A percentile compares a stretch with the other conserved stretches of the same genome.
Evolutionary conservation across 1,140 invertebrate species (phyloP).

Genomic region (Cydia amplana): DNA sequence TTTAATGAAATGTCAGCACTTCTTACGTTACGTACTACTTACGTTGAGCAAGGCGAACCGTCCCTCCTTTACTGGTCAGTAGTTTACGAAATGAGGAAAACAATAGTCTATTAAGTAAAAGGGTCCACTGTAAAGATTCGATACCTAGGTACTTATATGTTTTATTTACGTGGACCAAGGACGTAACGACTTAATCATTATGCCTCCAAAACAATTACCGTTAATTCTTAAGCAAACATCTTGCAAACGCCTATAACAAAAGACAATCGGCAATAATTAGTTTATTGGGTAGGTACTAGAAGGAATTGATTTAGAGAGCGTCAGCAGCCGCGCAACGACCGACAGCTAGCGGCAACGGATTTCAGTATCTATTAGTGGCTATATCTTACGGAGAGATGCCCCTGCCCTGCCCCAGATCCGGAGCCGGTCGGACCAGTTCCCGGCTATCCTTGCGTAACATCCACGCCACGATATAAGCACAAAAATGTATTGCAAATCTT

Average conservation of each 20-base stretch:
- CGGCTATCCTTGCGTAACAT: slow-evolving; percentile 73
- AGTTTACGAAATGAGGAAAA: slow-evolving; percentile 48
- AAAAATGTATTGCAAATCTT: slow-evolving; percentile 72
- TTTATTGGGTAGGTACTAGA: slow-evolving; percentile 28
- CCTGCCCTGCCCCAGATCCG: slow-evolving; percentile 75
- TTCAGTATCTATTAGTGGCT: slow-evolving; percentile 75
- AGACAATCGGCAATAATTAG: background rate
- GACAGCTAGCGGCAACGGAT: slow-evolving; percentile 53
- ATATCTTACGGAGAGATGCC: slow-evolving; percentile 74
- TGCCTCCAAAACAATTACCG: background rate
- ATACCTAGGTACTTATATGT: background rate
- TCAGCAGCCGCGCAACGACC: slow-evolving; percentile 36
- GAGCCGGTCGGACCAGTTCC: slow-evolving; percentile 73
- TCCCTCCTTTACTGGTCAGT: slow-evolving; percentile 44
- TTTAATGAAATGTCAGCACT: slow-evolving; percentile 76
- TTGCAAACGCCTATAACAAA: background rate
- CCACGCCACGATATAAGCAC: slow-evolving; percentile 56
- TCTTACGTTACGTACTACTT: too few species aligned
- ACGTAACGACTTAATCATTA: background rate
- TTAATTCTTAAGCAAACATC: background rate
- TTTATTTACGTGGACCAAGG: background rate
- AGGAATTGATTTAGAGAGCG: slow-evolving; percentile 34
- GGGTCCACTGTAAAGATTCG: background rate
- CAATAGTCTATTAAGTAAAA: slow-evolving; percentile 35
- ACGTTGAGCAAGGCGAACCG: slow-evolving; percentile 60